A percentile compares a stretch with the other conserved stretches of the same genome.
Conservation (phyloP, 2,797 vertebrate genomes). For the Arctocebus calabarensis region DNA sequence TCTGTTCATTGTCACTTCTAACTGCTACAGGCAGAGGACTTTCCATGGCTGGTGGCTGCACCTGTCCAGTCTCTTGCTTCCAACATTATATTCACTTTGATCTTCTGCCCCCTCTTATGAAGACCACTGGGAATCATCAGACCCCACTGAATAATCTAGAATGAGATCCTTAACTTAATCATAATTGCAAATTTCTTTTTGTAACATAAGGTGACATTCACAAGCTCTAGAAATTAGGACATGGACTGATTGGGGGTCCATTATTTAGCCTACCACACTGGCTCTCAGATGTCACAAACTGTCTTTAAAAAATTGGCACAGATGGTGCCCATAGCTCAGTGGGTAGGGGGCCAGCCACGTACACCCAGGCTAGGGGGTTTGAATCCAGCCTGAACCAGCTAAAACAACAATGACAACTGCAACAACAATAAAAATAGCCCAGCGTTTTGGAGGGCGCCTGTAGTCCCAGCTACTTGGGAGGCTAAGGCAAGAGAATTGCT, state of each 20-base stretch:
- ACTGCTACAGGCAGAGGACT: not conserved
- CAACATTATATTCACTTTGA: not conserved
- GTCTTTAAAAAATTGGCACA: not conserved
- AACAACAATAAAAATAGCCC: no score
- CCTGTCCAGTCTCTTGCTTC: not conserved
- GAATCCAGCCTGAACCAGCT: no score
- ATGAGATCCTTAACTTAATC: not conserved
- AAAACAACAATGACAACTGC: no score
- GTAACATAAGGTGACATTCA: not conserved
- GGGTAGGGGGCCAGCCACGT: no score
- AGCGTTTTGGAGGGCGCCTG: no score
- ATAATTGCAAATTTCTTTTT: not conserved
- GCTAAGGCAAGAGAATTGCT: no score
- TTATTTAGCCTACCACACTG: not conserved
- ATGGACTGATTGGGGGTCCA: not conserved
- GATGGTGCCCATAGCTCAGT: no score
- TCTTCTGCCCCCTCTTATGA: not conserved
- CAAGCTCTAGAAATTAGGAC: not conserved
- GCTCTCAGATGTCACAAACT: conserved; percentile 36
- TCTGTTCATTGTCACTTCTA: not conserved
- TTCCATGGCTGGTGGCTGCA: not conserved
- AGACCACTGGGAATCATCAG: not conserved
- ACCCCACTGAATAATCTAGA: not conserved
- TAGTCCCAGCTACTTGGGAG: no score
- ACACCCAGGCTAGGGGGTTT: no score